These are phyloP conservation scores for Ooceraea biroi DNA, from an alignment of 1,140 invertebrate species.

Conservation along the genomic window DNA sequence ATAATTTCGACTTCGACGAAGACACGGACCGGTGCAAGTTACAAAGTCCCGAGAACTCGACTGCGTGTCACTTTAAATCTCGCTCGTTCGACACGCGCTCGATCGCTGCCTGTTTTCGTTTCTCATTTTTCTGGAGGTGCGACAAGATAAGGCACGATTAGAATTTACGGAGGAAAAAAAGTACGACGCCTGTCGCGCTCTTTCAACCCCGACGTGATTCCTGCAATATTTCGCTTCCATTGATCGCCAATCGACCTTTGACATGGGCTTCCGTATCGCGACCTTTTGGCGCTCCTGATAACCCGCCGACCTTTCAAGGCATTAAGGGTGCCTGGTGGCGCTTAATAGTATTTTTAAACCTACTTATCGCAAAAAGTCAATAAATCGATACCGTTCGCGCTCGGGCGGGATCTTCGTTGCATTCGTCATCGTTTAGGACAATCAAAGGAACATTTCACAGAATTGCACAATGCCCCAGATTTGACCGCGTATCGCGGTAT, in stretches of 20 bases:
- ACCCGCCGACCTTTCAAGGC: not conserved
- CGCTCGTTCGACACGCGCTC: not conserved
- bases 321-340: slow-evolving; percentile 16
- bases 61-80: not conserved
- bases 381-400: slow-evolving; percentile 19
- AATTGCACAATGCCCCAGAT: not conserved
- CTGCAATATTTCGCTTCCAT: not conserved
- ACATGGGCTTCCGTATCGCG: slow-evolving; percentile 18
- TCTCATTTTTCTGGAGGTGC: not conserved
- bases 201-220: slow-evolving; percentile 53
- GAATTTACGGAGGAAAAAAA: slow-evolving; percentile 9
- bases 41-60: not conserved
- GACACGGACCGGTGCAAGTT: not conserved
- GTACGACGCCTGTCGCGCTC: slow-evolving; percentile 13
- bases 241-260: slow-evolving; percentile 46
- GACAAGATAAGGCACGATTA: slow-evolving; percentile 27
- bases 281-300: slow-evolving; percentile 31
- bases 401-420: not conserved
- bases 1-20: slow-evolving; percentile 2
- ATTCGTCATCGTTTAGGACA: not conserved
- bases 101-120: not conserved
- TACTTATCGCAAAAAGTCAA: not conserved
- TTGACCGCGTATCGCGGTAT: not conserved
- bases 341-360: slow-evolving; percentile 20
- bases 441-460: not conserved